Evolutionary conservation across 2,113 vertebrate genomes (phyloP).

Genomic region (Rhizomys pruinosus): DNA sequence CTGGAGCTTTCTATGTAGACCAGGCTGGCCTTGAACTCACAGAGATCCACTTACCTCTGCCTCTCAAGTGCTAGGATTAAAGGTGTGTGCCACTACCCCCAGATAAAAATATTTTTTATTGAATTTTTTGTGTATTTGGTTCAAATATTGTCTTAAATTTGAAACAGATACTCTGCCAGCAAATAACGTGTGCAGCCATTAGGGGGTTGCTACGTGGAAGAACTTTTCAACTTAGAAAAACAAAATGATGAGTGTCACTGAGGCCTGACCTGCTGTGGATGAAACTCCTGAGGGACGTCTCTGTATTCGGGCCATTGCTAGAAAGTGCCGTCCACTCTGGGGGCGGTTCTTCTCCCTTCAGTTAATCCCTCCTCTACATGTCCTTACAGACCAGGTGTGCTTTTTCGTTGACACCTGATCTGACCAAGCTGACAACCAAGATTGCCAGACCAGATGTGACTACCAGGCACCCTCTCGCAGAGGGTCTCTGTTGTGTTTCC

Average conservation of each 20-base stretch:
- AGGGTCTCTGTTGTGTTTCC: neutral
- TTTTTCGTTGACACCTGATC: neutral
- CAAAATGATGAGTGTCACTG: neutral
- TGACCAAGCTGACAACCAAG: neutral
- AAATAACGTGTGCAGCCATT: neutral
- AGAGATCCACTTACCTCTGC: no score
- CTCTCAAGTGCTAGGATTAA: no score
- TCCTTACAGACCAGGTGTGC: neutral
- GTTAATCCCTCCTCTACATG: neutral
- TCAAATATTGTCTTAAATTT: slow-evolving; percentile 2
- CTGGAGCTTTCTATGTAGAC: no score
- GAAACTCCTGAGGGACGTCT: neutral
- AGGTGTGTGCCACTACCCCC: no score
- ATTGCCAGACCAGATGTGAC: neutral
- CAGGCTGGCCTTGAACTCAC: no score
- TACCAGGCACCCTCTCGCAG: neutral
- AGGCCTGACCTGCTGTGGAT: neutral
- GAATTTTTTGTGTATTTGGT: neutral
- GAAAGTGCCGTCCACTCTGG: no score
- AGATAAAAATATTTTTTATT: neutral
- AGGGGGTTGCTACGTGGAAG: neutral
- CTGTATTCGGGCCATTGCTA: neutral
- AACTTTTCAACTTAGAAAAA: neutral
- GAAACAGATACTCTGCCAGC: neutral
- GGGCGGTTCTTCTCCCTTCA: no score